A percentile compares a stretch with the other conserved stretches of the same genome.
phyloP scores from a whole-genome alignment of 2,797 vertebrate species.

The Cryptoblepharus egeriae region DNA sequence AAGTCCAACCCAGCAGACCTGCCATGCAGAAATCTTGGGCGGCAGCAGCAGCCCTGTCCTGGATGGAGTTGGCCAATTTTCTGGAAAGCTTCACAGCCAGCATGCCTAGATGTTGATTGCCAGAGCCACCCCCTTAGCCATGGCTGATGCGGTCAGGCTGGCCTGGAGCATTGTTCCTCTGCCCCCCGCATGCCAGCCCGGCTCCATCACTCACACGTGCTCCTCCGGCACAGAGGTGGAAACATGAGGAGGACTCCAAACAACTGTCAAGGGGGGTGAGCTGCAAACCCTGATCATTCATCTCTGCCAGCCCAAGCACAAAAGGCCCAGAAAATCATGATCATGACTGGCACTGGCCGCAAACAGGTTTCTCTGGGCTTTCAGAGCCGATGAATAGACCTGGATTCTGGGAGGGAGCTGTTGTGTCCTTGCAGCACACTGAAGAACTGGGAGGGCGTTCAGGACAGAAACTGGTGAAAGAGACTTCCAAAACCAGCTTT shows the following conservation, averaged over 20 bases:
- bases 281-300: neutral
- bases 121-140: too few species aligned
- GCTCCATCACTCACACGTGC: neutral
- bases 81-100: too few species aligned
- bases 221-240: neutral
- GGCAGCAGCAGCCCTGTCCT: too few species aligned
- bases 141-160: neutral
- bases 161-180: neutral
- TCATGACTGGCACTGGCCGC: neutral
- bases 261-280: neutral
- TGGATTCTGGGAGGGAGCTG: neutral
- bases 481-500: neutral
- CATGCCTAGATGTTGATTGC: too few species aligned
- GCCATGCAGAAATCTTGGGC: too few species aligned
- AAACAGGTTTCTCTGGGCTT: constrained; percentile 8
- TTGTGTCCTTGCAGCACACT: neutral
- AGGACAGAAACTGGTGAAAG: constrained; percentile 17
- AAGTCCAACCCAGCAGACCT: too few species aligned
- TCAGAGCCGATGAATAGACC: constrained; percentile 3
- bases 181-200: neutral
- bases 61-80: too few species aligned
- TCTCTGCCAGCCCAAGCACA: constrained; percentile 7
- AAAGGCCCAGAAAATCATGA: constrained; percentile 23
- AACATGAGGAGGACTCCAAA: constrained; percentile 7
- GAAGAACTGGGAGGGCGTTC: constrained; percentile 16